phyloP scores from a whole-genome alignment of 2,888 invertebrate genomes.

The Charanyca ferruginea region DNA sequence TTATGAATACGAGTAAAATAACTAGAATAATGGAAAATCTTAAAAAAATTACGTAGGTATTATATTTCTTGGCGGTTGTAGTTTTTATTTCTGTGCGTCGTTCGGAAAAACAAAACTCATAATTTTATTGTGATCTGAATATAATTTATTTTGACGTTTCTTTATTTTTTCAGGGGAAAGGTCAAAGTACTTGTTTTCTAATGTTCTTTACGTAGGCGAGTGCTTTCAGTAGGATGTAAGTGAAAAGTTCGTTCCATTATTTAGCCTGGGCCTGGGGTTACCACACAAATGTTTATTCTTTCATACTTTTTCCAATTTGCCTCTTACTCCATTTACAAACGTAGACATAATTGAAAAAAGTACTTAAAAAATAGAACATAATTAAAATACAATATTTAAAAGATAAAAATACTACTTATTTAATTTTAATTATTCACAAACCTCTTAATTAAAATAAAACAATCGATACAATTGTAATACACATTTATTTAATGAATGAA shows the following conservation, averaged over 20 bases:
- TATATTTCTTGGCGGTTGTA: not conserved
- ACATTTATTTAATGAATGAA: constrained; percentile 51
- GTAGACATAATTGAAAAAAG: no score
- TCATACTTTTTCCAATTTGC: not conserved
- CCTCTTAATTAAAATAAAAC: constrained; percentile 22
- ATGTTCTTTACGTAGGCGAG: no score
- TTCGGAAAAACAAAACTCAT: not conserved
- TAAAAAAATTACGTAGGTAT: no score
- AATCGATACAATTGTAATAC: constrained; percentile 34
- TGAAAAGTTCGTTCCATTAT: constrained; percentile 1
- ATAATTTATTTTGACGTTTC: not conserved
- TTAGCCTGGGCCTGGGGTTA: not conserved
- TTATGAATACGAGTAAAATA: not conserved
- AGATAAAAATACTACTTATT: not conserved
- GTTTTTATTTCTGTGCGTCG: not conserved
- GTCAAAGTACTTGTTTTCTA: not conserved
- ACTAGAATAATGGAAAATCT: not conserved
- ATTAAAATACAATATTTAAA: not conserved
- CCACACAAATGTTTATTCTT: not conserved
- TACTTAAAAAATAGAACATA: no score
- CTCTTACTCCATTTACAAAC: no score
- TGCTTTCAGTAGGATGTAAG: not conserved
- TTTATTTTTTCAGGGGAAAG: constrained; percentile 3
- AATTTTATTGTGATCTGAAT: not conserved
- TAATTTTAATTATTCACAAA: not conserved